Evolutionary conservation across 2,888 invertebrate species (phyloP).

Genomic region (Trachelus tabidus): DNA sequence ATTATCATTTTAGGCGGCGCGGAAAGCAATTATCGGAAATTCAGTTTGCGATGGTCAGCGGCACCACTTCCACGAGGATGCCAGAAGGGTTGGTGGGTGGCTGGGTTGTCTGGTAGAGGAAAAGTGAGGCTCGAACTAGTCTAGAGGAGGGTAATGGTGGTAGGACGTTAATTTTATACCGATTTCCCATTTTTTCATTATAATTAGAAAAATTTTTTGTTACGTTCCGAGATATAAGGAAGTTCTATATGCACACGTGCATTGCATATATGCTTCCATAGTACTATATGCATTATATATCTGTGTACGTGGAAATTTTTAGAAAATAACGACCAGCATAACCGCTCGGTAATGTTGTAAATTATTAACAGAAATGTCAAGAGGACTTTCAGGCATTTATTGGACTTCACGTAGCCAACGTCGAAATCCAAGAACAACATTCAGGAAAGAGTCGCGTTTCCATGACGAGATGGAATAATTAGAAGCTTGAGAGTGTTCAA

Average conservation of each 20-base stretch:
- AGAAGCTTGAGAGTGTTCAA: not conserved
- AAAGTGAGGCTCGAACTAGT: not conserved
- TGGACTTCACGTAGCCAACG: not conserved
- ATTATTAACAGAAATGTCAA: not conserved
- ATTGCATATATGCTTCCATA: not conserved
- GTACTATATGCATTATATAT: not conserved
- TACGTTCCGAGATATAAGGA: not conserved
- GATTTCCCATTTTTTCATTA: not conserved
- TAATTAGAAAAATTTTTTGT: not conserved
- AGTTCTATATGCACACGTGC: not conserved
- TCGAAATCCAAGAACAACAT: not conserved
- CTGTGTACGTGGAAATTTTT: not conserved
- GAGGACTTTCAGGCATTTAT: not conserved
- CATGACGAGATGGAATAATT: not conserved
- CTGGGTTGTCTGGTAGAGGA: not conserved
- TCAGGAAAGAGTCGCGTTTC: not conserved
- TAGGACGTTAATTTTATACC: not conserved
- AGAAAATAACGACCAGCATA: not conserved
- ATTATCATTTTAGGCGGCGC: conserved; percentile 62
- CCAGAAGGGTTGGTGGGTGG: not conserved
- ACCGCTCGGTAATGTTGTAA: not conserved
- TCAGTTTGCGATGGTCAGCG: conserved; percentile 57
- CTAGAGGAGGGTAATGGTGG: not conserved
- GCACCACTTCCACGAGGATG: conserved; percentile 24
- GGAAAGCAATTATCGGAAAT: conserved; percentile 64